Evolutionary conservation across 2,888 invertebrate genomes (phyloP).

Genomic region (Ochropacha duplaris): DNA sequence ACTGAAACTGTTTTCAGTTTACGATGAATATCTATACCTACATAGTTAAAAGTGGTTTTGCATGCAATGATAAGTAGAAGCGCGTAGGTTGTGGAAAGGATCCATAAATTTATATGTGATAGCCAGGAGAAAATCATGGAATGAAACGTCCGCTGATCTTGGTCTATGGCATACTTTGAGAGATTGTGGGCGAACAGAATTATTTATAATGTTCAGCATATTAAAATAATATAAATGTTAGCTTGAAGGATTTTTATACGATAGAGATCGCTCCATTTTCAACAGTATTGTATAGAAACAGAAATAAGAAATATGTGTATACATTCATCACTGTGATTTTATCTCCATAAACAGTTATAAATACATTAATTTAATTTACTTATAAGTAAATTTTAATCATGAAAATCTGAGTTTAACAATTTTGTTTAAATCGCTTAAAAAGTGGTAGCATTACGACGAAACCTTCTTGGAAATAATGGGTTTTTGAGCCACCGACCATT

Average conservation of each 20-base stretch:
- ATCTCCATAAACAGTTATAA: not conserved
- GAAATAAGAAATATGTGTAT: not conserved
- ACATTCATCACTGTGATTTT: not conserved
- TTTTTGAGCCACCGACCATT: constrained; percentile 7
- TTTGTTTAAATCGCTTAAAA: not conserved
- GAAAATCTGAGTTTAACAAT: not conserved
- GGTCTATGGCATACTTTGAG: constrained; percentile 45
- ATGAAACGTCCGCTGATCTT: constrained; percentile 47
- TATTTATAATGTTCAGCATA: constrained; percentile 38
- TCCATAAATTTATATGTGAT: constrained; percentile 67
- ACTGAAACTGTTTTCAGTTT: not conserved
- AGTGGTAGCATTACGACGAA: not conserved
- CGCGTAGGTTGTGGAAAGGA: constrained; percentile 60
- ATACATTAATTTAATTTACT: not conserved
- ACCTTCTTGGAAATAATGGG: not conserved
- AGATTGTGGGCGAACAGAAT: constrained; percentile 56
- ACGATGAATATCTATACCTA: constrained; percentile 5
- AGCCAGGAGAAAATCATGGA: constrained; percentile 65
- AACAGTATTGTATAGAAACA: not conserved
- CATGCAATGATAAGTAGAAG: constrained; percentile 39
- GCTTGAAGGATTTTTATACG: not conserved
- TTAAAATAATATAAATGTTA: constrained; percentile 1
- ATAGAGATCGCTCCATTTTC: constrained; percentile 1
- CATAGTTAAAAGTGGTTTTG: constrained; percentile 27
- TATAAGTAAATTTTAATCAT: not conserved